Percentiles rank a stretch among this genome's conserved stretches.
phyloP scores from a whole-genome alignment of 2,797 vertebrate genomes.

The Scolopax rusticola region DNA sequence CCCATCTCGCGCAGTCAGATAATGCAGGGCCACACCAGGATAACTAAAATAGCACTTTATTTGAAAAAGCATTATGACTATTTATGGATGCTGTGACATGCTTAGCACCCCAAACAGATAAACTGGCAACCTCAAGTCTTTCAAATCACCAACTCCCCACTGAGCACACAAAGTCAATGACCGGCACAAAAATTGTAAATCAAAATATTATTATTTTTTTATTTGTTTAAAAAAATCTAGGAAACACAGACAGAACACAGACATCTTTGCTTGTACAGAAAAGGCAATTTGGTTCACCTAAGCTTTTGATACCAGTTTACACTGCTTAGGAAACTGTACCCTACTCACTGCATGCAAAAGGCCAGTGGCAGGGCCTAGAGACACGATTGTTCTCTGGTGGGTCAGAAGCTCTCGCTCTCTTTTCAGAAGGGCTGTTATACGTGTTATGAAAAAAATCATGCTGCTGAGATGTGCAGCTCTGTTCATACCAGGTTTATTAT shows the following conservation, averaged over 20 bases:
- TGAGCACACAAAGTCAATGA: neutral
- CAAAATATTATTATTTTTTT: neutral
- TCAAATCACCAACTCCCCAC: conserved; percentile 2
- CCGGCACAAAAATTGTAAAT: neutral
- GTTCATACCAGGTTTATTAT: neutral
- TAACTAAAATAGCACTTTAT: neutral
- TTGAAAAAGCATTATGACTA: neutral
- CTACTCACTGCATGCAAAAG: neutral
- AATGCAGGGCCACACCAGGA: neutral
- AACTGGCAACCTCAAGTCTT: neutral
- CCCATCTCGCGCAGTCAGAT: neutral
- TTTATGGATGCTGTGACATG: neutral
- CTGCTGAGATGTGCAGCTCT: neutral
- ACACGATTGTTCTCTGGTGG: neutral
- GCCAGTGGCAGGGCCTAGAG: neutral
- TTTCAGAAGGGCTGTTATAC: neutral
- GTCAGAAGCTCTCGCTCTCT: neutral
- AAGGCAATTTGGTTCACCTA: neutral
- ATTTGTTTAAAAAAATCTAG: neutral
- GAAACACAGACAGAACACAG: neutral
- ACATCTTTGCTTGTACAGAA: neutral
- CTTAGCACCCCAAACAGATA: conserved; percentile 8
- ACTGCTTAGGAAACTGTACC: neutral
- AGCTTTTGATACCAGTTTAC: neutral
- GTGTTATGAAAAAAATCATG: neutral